phyloP scores from a whole-genome alignment of 2,888 invertebrate species.

The Archaeoteleia sp. region DNA sequence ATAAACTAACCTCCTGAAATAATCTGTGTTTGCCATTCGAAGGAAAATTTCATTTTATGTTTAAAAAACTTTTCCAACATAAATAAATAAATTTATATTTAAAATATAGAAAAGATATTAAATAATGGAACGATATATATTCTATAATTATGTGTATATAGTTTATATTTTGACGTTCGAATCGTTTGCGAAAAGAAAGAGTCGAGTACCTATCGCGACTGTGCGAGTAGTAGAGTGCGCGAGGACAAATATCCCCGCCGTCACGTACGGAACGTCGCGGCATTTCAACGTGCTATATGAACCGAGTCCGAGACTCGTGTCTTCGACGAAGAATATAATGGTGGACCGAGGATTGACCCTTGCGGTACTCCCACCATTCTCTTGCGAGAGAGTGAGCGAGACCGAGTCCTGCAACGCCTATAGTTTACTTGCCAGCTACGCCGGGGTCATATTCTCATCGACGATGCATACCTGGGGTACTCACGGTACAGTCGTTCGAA shows the following conservation, averaged over 20 bases:
- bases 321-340: slow-evolving; percentile 58
- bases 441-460: slow-evolving; percentile 73
- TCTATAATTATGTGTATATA: no score
- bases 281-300: slow-evolving; percentile 29
- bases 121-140: no score
- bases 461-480: slow-evolving; percentile 57
- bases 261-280: slow-evolving; percentile 18
- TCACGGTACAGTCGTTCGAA: slow-evolving; percentile 42
- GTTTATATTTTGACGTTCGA: no score
- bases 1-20: no score
- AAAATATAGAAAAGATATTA: no score
- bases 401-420: slow-evolving; percentile 45
- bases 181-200: no score
- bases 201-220: no score
- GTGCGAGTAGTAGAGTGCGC: background rate
- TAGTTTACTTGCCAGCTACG: slow-evolving; percentile 52
- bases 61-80: no score
- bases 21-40: no score
- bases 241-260: slow-evolving; percentile 9
- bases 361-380: slow-evolving; percentile 72
- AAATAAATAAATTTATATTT: no score
- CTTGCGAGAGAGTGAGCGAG: slow-evolving; percentile 37
- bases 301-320: slow-evolving; percentile 45
- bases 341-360: slow-evolving; percentile 73
- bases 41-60: no score